These are phyloP conservation scores for Neodiprion fabricii DNA, from an alignment of 1,140 invertebrate genomes.

Conservation along the genomic window DNA sequence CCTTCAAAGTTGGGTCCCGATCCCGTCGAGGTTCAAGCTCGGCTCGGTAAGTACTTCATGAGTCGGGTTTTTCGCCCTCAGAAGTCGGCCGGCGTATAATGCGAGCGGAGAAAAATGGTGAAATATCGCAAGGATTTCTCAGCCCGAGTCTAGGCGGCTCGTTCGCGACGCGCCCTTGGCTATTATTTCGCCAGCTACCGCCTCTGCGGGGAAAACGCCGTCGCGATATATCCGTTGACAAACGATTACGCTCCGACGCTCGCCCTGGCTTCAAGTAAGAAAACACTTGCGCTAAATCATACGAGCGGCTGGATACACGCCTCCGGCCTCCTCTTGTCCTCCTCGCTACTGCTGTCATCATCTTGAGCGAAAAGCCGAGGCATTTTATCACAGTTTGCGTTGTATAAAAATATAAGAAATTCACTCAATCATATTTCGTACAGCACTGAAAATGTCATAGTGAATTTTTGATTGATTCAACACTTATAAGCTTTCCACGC, in stretches of 20 bases:
- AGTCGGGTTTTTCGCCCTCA: no score
- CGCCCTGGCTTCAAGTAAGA: neutral
- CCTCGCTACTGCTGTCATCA: neutral
- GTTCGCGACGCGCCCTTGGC: neutral
- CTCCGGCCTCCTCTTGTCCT: neutral
- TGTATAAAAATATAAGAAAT: no score
- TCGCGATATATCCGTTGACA: neutral
- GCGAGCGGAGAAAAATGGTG: neutral
- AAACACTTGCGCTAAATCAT: constrained; percentile 5
- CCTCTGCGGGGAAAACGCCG: neutral
- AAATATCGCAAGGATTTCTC: constrained; percentile 2
- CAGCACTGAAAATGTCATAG: no score
- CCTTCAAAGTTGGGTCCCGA: no score
- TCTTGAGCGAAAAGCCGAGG: neutral
- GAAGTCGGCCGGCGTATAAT: no score
- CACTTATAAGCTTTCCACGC: no score
- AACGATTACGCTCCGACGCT: neutral
- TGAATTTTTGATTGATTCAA: no score
- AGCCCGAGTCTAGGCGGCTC: neutral
- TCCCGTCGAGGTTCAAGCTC: no score
- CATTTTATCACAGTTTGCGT: no score
- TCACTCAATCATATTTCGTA: no score
- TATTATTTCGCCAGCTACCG: neutral
- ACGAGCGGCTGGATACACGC: neutral
- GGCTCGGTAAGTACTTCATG: neutral